A percentile compares a stretch with the other conserved stretches of the same genome.
phyloP scores from a whole-genome alignment of 2,113 vertebrate genomes.

The Porphyrio hochstetteri region DNA sequence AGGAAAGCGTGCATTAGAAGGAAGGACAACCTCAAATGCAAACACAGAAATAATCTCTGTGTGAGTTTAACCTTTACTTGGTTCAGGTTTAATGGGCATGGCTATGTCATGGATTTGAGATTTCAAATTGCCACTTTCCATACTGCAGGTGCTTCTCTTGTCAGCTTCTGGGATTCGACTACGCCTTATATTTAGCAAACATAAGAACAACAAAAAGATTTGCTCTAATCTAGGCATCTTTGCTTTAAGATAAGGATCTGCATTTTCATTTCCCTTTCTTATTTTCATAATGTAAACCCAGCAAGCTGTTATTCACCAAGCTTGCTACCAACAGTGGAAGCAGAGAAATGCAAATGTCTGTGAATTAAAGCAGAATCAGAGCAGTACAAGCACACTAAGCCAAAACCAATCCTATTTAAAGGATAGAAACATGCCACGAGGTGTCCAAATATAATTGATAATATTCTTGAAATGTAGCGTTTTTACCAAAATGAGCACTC shows the following conservation, averaged over 20 bases:
- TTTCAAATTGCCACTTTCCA: not conserved
- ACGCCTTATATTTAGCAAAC: not conserved
- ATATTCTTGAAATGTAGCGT: slow-evolving; percentile 21
- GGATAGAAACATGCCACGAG: not conserved
- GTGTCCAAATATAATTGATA: slow-evolving; percentile 16
- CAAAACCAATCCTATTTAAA: slow-evolving; percentile 36
- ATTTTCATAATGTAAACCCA: slow-evolving; percentile 31
- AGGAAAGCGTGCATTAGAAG: not conserved
- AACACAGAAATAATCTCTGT: not conserved
- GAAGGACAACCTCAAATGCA: not conserved
- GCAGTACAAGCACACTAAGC: not conserved
- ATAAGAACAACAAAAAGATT: slow-evolving; percentile 24
- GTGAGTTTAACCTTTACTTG: not conserved
- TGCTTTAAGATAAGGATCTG: not conserved
- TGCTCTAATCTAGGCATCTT: slow-evolving; percentile 16
- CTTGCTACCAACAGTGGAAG: not conserved
- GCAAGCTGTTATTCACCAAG: slow-evolving; percentile 39
- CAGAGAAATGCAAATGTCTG: slow-evolving; percentile 15
- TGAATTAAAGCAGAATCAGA: slow-evolving; percentile 40
- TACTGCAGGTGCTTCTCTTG: not conserved
- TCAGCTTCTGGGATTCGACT: slow-evolving; percentile 1
- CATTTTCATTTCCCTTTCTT: slow-evolving; percentile 31
- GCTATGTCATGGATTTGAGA: not conserved
- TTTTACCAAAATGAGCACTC: not conserved
- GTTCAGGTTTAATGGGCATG: not conserved